A percentile compares a stretch with the other conserved stretches of the same genome.
Evolutionary conservation across 2,888 invertebrate species (phyloP).

Genomic region (Dicyrtoma fusca): DNA sequence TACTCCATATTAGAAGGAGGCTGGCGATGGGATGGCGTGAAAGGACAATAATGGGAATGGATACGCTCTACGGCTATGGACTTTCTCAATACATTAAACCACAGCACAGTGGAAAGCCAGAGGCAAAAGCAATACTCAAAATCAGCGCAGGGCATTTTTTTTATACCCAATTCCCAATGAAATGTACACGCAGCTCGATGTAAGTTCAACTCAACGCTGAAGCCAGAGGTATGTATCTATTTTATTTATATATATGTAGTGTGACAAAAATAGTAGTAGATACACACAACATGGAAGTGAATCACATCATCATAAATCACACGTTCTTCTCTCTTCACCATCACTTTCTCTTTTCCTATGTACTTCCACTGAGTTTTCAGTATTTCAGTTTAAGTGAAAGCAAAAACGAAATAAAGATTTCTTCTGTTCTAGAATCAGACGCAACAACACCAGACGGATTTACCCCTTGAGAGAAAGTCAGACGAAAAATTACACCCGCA

Average conservation of each 20-base stretch:
- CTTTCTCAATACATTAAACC: too few relatives aligned
- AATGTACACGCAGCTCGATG: neutral
- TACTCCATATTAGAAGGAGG: too few relatives aligned
- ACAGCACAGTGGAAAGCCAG: too few relatives aligned
- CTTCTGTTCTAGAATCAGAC: conserved; percentile 1
- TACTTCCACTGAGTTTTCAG: too few relatives aligned
- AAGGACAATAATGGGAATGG: too few relatives aligned
- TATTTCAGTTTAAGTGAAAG: too few relatives aligned
- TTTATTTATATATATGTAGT: neutral
- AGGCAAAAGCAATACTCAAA: too few relatives aligned
- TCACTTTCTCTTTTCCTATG: neutral
- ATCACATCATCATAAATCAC: conserved; percentile 56
- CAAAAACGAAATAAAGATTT: conserved; percentile 28
- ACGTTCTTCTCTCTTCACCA: conserved; percentile 32
- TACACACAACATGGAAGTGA: conserved; percentile 20
- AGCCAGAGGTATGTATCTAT: neutral
- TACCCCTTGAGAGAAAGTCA: conserved; percentile 24
- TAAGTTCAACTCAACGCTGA: neutral
- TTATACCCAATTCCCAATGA: too few relatives aligned
- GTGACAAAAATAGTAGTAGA: neutral
- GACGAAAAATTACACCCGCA: too few relatives aligned
- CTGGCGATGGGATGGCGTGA: too few relatives aligned
- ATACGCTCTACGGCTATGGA: too few relatives aligned
- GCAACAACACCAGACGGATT: too few relatives aligned
- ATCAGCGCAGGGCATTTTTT: neutral